phyloP scores from a whole-genome alignment of 2,888 invertebrate genomes.

The Parnassius orleans region DNA sequence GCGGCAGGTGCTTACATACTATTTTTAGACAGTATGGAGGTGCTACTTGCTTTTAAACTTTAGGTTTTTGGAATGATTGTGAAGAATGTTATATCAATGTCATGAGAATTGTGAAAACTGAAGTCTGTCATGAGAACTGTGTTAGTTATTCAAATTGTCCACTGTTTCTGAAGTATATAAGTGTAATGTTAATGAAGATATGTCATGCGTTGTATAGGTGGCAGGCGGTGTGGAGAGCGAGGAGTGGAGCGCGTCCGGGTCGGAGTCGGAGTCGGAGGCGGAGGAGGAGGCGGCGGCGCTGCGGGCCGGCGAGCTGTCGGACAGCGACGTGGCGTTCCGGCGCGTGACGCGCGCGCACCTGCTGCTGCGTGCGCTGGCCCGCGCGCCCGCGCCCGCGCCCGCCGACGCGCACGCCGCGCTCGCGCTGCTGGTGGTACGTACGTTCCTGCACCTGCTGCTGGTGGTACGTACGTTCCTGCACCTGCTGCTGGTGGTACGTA shows the following conservation, averaged over 20 bases:
- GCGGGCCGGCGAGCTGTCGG: slow-evolving; percentile 52
- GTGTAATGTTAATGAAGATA: too few species aligned
- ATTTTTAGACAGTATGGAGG: too few species aligned
- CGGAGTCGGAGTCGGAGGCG: slow-evolving; percentile 48
- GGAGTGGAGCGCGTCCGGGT: background rate
- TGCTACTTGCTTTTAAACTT: too few species aligned
- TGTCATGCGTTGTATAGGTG: slow-evolving; percentile 14
- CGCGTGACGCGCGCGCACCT: slow-evolving; percentile 57
- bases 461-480: slow-evolving; percentile 33
- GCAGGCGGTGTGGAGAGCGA: slow-evolving; percentile 14
- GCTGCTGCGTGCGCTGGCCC: slow-evolving; percentile 46
- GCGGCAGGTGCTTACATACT: too few species aligned
- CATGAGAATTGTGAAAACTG: too few species aligned
- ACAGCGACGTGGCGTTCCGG: slow-evolving; percentile 63
- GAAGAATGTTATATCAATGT: too few species aligned
- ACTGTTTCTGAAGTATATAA: too few species aligned
- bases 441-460: too few species aligned
- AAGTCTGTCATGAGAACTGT: too few species aligned
- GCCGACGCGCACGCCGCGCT: slow-evolving; percentile 33
- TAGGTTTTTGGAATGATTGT: too few species aligned
- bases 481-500: slow-evolving; percentile 38
- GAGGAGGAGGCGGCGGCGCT: slow-evolving; percentile 40
- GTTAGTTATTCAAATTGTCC: too few species aligned
- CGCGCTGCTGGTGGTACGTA: slow-evolving; percentile 38
- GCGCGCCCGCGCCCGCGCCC: slow-evolving; percentile 34